Percentiles rank a stretch among this genome's conserved stretches.
Conservation (phyloP, 1,140 invertebrate species). For the Bombus terrestris region DNA sequence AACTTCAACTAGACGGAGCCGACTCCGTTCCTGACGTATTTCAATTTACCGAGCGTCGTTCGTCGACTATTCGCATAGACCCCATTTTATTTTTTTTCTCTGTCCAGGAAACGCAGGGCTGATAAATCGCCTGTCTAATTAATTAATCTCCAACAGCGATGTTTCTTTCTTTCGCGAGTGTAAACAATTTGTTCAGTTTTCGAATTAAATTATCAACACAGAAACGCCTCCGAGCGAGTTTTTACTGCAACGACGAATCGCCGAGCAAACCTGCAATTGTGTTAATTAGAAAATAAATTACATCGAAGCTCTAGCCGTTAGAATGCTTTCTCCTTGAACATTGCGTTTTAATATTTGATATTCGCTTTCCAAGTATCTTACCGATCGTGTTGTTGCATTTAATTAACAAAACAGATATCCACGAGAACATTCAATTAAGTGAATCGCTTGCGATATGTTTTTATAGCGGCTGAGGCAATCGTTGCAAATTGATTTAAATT, state of each 20-base stretch:
- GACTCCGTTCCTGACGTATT: background rate
- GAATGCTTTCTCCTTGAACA: background rate
- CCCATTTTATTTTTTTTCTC: background rate
- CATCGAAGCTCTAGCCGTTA: background rate
- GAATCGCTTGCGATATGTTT: background rate
- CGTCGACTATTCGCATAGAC: background rate
- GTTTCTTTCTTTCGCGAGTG: slow-evolving; percentile 1
- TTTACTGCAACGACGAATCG: background rate
- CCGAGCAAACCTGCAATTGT: background rate
- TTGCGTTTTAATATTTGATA: background rate
- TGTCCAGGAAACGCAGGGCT: background rate
- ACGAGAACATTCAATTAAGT: background rate
- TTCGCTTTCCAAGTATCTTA: background rate
- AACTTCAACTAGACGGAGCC: background rate
- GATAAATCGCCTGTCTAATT: slow-evolving; percentile 44
- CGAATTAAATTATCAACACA: slow-evolving; percentile 13
- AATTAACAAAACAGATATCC: slow-evolving; percentile 1
- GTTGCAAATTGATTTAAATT: slow-evolving; percentile 9
- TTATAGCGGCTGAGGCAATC: background rate
- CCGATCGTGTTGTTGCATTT: background rate
- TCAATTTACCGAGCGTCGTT: slow-evolving; percentile 8
- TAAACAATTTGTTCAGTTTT: slow-evolving; percentile 26
- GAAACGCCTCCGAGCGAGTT: background rate
- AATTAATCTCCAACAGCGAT: slow-evolving; percentile 31
- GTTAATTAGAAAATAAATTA: slow-evolving; percentile 23